Percentiles rank a stretch among this genome's conserved stretches.
phyloP scores from a whole-genome alignment of 2,888 invertebrate species.

The Orchestes rusci region DNA sequence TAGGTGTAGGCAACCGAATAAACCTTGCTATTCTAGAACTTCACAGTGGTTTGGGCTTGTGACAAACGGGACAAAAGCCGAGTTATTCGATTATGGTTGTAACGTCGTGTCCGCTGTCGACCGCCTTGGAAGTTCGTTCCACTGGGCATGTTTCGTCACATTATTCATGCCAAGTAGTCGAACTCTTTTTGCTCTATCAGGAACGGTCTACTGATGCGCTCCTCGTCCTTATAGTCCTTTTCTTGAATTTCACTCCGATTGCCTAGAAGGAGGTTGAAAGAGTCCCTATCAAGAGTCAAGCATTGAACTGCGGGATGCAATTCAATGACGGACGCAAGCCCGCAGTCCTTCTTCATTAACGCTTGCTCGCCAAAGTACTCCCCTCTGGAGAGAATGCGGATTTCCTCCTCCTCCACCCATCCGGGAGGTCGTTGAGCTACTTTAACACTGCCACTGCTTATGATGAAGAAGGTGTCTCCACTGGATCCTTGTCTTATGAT shows the following conservation, averaged over 20 bases:
- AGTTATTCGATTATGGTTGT: no score
- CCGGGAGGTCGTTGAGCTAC: constrained; percentile 39
- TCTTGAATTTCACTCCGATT: no score
- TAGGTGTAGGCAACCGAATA: no score
- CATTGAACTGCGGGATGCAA: constrained; percentile 56
- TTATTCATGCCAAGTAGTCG: no score
- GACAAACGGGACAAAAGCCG: no score
- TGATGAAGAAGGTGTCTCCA: constrained; percentile 60
- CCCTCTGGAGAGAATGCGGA: constrained; percentile 50
- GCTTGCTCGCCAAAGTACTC: constrained; percentile 64
- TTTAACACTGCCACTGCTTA: constrained; percentile 53
- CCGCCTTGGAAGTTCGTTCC: no score
- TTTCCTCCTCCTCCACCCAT: constrained; percentile 47
- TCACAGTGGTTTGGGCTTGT: no score
- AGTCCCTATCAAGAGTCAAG: constrained; percentile 58
- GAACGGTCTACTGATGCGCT: no score
- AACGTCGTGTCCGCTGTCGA: no score
- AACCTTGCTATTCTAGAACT: no score
- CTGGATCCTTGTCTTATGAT: constrained; percentile 58
- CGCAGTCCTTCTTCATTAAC: constrained; percentile 55
- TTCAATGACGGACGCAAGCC: constrained; percentile 64
- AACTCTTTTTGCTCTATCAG: constrained; percentile 66
- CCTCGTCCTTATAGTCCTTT: no score
- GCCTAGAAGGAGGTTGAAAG: constrained; percentile 68
- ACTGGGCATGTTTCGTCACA: no score